Base-by-base conservation (phyloP, 1,140 invertebrate species). In the Cydia fagiglandana region DNA sequence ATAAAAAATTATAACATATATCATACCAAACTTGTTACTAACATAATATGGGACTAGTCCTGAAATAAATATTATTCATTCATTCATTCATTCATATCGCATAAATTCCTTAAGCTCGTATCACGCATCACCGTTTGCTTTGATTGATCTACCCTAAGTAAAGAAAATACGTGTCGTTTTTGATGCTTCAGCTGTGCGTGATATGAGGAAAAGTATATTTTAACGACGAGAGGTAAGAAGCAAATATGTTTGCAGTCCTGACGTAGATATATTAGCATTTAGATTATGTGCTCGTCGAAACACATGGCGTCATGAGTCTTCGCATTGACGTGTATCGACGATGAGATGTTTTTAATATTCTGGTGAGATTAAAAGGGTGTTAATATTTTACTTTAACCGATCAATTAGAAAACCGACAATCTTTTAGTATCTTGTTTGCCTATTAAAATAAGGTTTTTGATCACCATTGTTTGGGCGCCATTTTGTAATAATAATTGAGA, bases 241-340 rank as follows among this genome's bases (percentile, higher is more conserved):
- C 66, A 70, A 70, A 70, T 38, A 70, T 70, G 66, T 70, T 70
- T 70, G 34, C 66, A 38, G 66, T 70, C 73, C 47, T 82, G 83
- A 81, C 81, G 78, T 64, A 78, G 81, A 84, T 80, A 79, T 81
- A 83, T 83, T 83, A 78, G 80, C 82, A 83, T 83, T 81, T 83
- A 84, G 81, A 84, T 84, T 82, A 84, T 84, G 76, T 84, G 77
- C 79, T 78, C 66, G 73, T 34, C 64, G 56, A 38, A 73, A 79
- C 81, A 82, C 78, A 78, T 80, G 78, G 75, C 75, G 77, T 24
- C 64, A 53, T 17, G 34, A 38, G 28, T 30, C 66, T 34, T 28
- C 13, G 24, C 45, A 70, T 70, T 45, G 66, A 70, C 66, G 28
- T 70, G 30, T 70, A 45, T 70, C 17, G 66, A 38, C 30, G 66